These are phyloP conservation scores for Rana temporaria DNA, from an alignment of 2,113 vertebrate species.

Conservation along the genomic window DNA sequence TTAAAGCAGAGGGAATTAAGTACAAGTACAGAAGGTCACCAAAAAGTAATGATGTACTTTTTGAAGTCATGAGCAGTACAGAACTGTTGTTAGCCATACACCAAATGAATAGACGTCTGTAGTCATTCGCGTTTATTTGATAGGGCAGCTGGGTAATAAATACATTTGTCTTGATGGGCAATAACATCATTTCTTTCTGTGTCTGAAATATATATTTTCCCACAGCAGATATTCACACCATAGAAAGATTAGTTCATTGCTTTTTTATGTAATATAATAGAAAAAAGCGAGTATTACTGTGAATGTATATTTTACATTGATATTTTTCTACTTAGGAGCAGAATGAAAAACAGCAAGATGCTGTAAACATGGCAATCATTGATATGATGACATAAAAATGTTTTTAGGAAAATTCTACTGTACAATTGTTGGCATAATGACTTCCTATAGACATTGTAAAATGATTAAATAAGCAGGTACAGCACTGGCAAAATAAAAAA, in stretches of 20 bases:
- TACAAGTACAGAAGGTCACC: slow-evolving; percentile 19
- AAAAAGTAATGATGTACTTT: neutral
- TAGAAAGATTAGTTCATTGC: slow-evolving; percentile 23
- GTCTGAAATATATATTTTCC: slow-evolving; percentile 18
- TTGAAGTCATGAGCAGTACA: slow-evolving; percentile 10
- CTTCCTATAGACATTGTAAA: no score
- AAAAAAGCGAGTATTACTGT: neutral
- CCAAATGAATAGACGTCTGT: slow-evolving; percentile 25
- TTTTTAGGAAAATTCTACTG: no score
- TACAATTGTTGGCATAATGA: no score
- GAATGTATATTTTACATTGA: no score
- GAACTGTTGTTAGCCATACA: slow-evolving; percentile 12
- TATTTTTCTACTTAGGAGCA: no score
- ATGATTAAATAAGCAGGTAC: no score
- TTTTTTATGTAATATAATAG: neutral
- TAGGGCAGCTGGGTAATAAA: slow-evolving; percentile 20
- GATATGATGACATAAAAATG: no score
- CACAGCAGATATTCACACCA: neutral
- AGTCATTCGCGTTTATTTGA: neutral
- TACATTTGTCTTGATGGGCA: slow-evolving; percentile 21
- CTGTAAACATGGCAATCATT: no score
- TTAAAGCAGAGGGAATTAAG: slow-evolving; percentile 7
- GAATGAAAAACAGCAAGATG: no score
- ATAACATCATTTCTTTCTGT: slow-evolving; percentile 18
- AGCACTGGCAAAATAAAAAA: no score